phyloP scores from a whole-genome alignment of 2,113 vertebrate genomes.

The Cyphomyrus plagiostoma region DNA sequence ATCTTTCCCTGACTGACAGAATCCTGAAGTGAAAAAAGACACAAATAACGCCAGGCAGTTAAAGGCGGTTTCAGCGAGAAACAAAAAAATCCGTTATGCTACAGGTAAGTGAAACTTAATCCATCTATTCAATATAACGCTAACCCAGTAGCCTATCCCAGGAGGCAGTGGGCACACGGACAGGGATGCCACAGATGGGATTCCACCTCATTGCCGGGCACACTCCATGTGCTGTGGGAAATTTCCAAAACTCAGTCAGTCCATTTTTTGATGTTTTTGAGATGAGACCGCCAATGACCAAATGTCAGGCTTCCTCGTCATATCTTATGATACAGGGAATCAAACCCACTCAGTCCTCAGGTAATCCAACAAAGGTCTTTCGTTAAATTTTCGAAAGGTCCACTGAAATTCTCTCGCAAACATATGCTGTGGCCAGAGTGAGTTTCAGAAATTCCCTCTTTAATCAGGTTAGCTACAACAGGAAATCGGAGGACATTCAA shows the following conservation, averaged over 20 bases:
- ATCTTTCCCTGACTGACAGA: constrained; percentile 92
- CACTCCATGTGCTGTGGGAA: background rate
- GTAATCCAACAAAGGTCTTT: background rate
- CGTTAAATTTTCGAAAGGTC: background rate
- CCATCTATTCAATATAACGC: background rate
- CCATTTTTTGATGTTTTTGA: background rate
- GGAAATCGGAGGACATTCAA: background rate
- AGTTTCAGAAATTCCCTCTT: background rate
- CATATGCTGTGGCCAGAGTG: background rate
- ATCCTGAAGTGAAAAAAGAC: constrained; percentile 53
- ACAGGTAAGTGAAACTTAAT: background rate
- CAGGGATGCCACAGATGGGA: background rate
- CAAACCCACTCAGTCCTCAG: background rate
- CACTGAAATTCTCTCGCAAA: background rate
- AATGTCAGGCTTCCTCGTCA: background rate
- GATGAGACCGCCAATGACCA: too few relatives aligned
- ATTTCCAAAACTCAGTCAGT: background rate
- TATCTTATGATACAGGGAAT: background rate
- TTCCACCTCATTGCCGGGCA: background rate
- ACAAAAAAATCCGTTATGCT: background rate
- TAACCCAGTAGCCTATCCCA: background rate
- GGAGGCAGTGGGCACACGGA: background rate
- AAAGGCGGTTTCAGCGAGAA: background rate
- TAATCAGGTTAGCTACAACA: background rate
- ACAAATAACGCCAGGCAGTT: background rate